Evolutionary conservation across 2,113 vertebrate genomes (phyloP).

Genomic region (Lophotis ruficrista): DNA sequence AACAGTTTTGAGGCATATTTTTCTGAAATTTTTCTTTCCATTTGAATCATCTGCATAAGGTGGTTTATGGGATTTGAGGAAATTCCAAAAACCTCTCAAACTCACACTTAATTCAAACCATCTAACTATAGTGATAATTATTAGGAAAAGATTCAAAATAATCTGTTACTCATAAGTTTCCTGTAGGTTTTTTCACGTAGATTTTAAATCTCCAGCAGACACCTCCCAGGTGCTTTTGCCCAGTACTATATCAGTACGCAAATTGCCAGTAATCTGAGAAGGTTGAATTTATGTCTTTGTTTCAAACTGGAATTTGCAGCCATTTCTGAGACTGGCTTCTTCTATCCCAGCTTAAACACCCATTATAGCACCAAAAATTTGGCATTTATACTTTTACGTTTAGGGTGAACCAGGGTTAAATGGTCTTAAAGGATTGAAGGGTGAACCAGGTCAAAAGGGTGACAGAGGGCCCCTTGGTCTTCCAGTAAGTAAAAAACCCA

Average conservation of each 20-base stretch:
- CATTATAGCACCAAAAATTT: constrained; percentile 77
- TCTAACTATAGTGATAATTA: neutral
- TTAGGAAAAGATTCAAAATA: neutral
- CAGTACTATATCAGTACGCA: neutral
- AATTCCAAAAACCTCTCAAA: neutral
- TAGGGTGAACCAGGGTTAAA: constrained; percentile 97
- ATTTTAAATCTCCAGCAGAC: neutral
- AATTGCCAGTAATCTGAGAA: neutral
- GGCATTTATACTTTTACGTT: constrained; percentile 82
- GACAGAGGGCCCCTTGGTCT: constrained; percentile 98
- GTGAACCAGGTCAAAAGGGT: constrained; percentile 97
- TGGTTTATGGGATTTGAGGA: neutral
- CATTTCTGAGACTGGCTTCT: constrained; percentile 69
- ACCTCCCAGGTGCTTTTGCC: neutral
- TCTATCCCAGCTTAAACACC: constrained; percentile 74
- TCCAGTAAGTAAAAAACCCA: constrained; percentile 91
- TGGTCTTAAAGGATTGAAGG: constrained; percentile 94
- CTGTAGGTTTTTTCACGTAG: neutral
- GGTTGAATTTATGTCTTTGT: neutral
- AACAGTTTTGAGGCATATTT: neutral
- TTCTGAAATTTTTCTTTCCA: neutral
- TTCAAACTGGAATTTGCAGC: constrained; percentile 77
- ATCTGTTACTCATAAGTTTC: neutral
- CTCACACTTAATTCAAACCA: neutral
- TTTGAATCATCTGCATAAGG: neutral